Evolutionary conservation across 1,140 invertebrate genomes (phyloP).

Genomic region (Periplaneta americana): DNA sequence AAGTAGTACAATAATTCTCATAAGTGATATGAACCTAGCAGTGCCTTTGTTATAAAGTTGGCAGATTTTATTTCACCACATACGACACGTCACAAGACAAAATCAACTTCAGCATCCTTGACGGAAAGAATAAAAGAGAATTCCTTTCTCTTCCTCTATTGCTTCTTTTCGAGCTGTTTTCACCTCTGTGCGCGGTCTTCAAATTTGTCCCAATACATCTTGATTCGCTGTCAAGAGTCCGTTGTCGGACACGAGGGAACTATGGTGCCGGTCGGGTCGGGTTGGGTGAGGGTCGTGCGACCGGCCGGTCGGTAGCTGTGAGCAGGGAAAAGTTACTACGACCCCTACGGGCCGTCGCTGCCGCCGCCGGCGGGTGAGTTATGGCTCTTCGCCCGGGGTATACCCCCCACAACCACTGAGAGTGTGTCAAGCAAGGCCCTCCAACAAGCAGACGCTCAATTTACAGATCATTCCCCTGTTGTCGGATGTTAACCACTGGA

Average conservation of each 20-base stretch:
- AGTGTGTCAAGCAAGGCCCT: slow-evolving; percentile 38
- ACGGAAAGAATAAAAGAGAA: background rate
- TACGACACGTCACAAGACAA: too few species aligned
- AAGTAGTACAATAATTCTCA: too few species aligned
- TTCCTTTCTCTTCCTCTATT: background rate
- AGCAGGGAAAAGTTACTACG: slow-evolving; percentile 29
- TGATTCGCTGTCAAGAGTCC: background rate
- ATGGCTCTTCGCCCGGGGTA: slow-evolving; percentile 1
- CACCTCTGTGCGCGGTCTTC: background rate
- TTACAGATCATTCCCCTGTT: slow-evolving; percentile 52
- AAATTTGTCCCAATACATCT: background rate
- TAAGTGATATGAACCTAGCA: too few species aligned
- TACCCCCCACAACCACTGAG: slow-evolving; percentile 29
- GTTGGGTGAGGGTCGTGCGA: slow-evolving; percentile 16
- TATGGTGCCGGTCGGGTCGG: background rate
- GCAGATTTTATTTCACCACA: too few species aligned
- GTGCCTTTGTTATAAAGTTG: too few species aligned
- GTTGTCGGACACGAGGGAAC: background rate
- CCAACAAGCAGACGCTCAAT: slow-evolving; percentile 44
- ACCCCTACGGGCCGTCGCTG: slow-evolving; percentile 26
- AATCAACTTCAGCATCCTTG: too few species aligned
- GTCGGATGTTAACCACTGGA: slow-evolving; percentile 29
- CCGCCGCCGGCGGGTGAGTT: slow-evolving; percentile 19
- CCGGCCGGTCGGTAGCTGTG: slow-evolving; percentile 24
- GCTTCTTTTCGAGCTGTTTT: background rate